Percentiles rank a stretch among this genome's conserved stretches.
These are phyloP conservation scores for Noctuana brunneofusca DNA, from an alignment of 2,888 invertebrate genomes.

Conservation along the genomic window DNA sequence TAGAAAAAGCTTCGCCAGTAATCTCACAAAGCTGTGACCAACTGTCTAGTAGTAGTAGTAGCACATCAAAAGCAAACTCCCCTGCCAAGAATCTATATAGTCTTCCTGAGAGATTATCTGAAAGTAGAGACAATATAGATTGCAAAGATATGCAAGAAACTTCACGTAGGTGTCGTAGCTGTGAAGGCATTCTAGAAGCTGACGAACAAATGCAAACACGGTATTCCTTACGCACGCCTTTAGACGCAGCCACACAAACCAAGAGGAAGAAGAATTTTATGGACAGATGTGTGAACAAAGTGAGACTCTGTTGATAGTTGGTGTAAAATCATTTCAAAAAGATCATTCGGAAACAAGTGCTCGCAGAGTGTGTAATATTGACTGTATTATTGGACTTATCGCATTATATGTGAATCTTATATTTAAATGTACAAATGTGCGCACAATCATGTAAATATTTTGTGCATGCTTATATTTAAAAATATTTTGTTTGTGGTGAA, in stretches of 20 bases:
- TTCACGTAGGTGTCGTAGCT: slow-evolving; percentile 82
- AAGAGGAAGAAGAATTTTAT: slow-evolving; percentile 91
- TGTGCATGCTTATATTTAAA: slow-evolving; percentile 67
- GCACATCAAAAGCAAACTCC: slow-evolving; percentile 69
- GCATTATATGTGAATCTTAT: slow-evolving; percentile 72
- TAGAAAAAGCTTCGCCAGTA: slow-evolving; percentile 63
- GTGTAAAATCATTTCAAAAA: slow-evolving; percentile 41
- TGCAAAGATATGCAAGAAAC: slow-evolving; percentile 59
- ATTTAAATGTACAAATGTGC: slow-evolving; percentile 80
- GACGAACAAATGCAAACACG: slow-evolving; percentile 79
- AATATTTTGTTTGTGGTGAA: slow-evolving; percentile 52
- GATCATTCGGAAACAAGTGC: slow-evolving; percentile 47
- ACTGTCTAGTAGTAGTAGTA: slow-evolving; percentile 70
- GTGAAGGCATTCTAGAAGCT: slow-evolving; percentile 84
- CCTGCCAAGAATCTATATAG: slow-evolving; percentile 73
- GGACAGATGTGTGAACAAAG: slow-evolving; percentile 92
- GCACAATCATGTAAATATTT: slow-evolving; percentile 78
- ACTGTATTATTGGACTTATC: slow-evolving; percentile 71
- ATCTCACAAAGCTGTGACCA: slow-evolving; percentile 74
- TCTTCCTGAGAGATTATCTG: slow-evolving; percentile 71
- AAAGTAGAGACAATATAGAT: slow-evolving; percentile 69
- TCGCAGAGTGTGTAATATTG: slow-evolving; percentile 73
- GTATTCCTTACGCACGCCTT: slow-evolving; percentile 81
- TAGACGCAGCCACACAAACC: slow-evolving; percentile 82
- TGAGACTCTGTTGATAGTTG: slow-evolving; percentile 86